These are phyloP conservation scores for Salarias fasciatus DNA, from an alignment of 2,797 vertebrate species.

Conservation along the genomic window DNA sequence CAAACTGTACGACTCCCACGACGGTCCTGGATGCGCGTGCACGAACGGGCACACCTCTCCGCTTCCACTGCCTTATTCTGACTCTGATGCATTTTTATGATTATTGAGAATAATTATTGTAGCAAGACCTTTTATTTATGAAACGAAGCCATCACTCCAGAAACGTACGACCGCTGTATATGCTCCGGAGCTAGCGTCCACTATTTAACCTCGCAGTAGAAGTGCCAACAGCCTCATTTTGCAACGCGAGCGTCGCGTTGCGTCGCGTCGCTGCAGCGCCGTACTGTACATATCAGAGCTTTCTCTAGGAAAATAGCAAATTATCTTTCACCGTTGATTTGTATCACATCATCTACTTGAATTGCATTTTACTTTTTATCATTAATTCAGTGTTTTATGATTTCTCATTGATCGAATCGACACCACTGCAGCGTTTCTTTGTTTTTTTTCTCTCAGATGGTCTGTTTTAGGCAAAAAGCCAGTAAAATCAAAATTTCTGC, in stretches of 20 bases:
- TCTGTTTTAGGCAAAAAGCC: conserved; percentile 35
- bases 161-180: conserved; percentile 80
- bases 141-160: conserved; percentile 85
- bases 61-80: conserved; percentile 86
- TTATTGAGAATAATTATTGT: conserved; percentile 83
- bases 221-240: conserved; percentile 87
- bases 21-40: conserved; percentile 84
- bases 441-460: not conserved
- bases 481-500: conserved; percentile 50
- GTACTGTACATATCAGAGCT: conserved; percentile 86
- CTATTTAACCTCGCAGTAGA: conserved; percentile 88
- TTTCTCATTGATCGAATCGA: conserved; percentile 42
- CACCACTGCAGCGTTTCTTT: conserved; percentile 22
- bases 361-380: conserved; percentile 60
- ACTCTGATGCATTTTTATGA: conserved; percentile 86
- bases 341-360: conserved; percentile 76
- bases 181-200: conserved; percentile 83
- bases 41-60: conserved; percentile 81
- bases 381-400: conserved; percentile 64
- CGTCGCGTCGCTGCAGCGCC: conserved; percentile 73
- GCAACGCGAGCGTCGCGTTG: conserved; percentile 65
- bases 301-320: conserved; percentile 77
- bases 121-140: conserved; percentile 88
- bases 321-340: conserved; percentile 75
- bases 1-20: conserved; percentile 73